Evolutionary conservation across 2,888 invertebrate genomes (phyloP).

Genomic region (Synergus japonicus): DNA sequence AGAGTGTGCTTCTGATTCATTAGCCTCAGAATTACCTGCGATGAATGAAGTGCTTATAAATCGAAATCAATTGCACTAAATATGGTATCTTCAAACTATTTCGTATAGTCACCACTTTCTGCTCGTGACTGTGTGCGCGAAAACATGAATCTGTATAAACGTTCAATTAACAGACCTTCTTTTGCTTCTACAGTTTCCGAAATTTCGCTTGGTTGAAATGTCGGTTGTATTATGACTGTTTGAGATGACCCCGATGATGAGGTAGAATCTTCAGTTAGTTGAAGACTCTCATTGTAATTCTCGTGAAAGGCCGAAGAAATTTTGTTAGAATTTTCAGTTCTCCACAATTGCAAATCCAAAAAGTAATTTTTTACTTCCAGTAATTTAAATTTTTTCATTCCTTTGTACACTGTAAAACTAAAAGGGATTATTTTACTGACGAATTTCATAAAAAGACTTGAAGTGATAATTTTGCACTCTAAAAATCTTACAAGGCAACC

Average conservation of each 20-base stretch:
- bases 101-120: not conserved
- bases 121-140: not conserved
- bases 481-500: slow-evolving; percentile 45
- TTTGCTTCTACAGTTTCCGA: not conserved
- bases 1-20: not conserved
- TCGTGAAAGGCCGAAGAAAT: slow-evolving; percentile 1
- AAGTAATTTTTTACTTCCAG: slow-evolving; percentile 25
- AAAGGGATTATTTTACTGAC: slow-evolving; percentile 13
- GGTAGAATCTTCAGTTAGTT: slow-evolving; percentile 19
- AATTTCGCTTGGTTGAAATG: not conserved
- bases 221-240: slow-evolving; percentile 35
- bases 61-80: not conserved
- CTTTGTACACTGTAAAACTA: slow-evolving; percentile 34
- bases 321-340: slow-evolving; percentile 20
- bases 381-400: slow-evolving; percentile 31
- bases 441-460: not conserved
- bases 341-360: slow-evolving; percentile 6
- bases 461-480: not conserved
- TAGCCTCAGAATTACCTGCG: not conserved
- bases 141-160: not conserved
- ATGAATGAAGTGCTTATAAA: not conserved
- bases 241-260: not conserved
- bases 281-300: slow-evolving; percentile 15
- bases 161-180: not conserved
- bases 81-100: not conserved